phyloP scores from a whole-genome alignment of 2,113 vertebrate genomes.

The Fulmarus glacialis region DNA sequence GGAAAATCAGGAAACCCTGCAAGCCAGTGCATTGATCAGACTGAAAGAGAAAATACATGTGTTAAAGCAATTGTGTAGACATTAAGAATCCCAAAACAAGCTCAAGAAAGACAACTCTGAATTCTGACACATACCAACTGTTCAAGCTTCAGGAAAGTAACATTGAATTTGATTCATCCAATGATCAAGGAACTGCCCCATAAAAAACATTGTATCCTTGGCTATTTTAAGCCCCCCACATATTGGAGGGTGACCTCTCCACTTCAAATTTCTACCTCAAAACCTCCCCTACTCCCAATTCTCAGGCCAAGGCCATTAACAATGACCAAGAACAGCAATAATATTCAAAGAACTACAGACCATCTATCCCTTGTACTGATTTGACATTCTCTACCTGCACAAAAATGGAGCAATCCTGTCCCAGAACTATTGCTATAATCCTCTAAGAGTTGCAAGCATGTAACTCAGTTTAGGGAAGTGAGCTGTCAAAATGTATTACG shows the following conservation, averaged over 20 bases:
- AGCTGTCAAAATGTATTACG: background rate
- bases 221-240: background rate
- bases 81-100: background rate
- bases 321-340: background rate
- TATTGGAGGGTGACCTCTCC: background rate
- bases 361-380: background rate
- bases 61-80: background rate
- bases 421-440: background rate
- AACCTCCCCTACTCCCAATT: background rate
- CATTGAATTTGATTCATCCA: background rate
- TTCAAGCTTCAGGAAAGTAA: background rate
- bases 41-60: constrained; percentile 57
- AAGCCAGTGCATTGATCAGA: constrained; percentile 86
- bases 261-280: background rate
- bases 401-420: background rate
- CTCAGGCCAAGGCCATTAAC: background rate
- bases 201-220: background rate
- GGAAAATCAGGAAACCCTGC: constrained; percentile 89
- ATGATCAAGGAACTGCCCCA: background rate
- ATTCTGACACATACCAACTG: background rate
- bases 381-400: background rate
- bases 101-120: background rate
- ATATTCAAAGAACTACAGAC: background rate
- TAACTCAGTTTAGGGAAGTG: background rate
- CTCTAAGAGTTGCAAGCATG: background rate